A percentile compares a stretch with the other conserved stretches of the same genome.
These are phyloP conservation scores for Chamaea fasciata DNA, from an alignment of 2,113 vertebrate species.

Conservation along the genomic window DNA sequence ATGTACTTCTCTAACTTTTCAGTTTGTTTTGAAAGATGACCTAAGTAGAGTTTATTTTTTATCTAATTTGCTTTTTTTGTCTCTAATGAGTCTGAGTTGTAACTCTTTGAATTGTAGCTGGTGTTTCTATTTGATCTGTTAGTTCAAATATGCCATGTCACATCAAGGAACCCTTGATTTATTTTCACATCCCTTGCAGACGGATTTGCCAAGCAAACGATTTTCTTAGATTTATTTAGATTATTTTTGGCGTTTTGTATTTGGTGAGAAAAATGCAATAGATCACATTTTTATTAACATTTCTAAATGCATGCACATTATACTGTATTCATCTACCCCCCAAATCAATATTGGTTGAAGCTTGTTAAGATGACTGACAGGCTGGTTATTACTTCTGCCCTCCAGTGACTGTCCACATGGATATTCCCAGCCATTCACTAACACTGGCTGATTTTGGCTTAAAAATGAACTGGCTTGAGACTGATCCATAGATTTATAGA, in stretches of 20 bases:
- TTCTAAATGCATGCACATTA: background rate
- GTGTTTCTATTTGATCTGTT: constrained; percentile 25
- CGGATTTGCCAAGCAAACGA: constrained; percentile 19
- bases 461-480: constrained; percentile 37
- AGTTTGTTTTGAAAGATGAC: constrained; percentile 4
- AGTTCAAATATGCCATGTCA: background rate
- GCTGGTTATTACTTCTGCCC: constrained; percentile 60
- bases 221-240: background rate
- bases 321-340: background rate
- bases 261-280: background rate
- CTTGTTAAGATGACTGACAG: constrained; percentile 69
- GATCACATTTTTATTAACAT: constrained; percentile 24
- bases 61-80: background rate
- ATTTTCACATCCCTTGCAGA: constrained; percentile 1
- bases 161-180: constrained; percentile 3
- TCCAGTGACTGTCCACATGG: constrained; percentile 31
- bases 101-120: background rate
- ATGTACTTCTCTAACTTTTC: background rate
- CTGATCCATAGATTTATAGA: background rate
- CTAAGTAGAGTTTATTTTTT: background rate
- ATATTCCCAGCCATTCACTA: constrained; percentile 53
- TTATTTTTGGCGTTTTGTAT: background rate
- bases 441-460: background rate
- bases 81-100: constrained; percentile 8
- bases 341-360: constrained; percentile 42